Evolutionary conservation across 1,140 invertebrate genomes (phyloP).

Genomic region (Dermatophagoides farinae): DNA sequence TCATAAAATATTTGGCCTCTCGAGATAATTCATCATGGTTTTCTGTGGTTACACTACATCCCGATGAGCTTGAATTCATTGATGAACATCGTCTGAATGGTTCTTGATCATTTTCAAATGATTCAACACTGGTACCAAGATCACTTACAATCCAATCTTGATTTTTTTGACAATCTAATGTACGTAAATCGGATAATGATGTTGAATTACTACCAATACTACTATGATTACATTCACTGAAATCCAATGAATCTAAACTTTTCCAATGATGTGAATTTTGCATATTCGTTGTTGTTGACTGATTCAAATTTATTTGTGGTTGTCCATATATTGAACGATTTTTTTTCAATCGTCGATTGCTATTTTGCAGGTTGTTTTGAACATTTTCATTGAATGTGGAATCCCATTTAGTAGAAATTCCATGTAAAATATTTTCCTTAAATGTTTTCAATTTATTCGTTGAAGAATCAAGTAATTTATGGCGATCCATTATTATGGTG

Average conservation of each 20-base stretch:
- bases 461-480: too few species aligned
- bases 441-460: neutral
- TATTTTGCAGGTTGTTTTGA: neutral
- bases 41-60: conserved; percentile 41
- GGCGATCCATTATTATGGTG: too few species aligned
- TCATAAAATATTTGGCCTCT: conserved; percentile 43
- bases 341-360: conserved; percentile 5
- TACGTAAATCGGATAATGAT: conserved; percentile 13
- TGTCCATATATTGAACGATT: conserved; percentile 20
- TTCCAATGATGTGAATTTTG: conserved; percentile 13
- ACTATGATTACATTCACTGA: conserved; percentile 16
- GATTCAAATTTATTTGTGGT: conserved; percentile 15
- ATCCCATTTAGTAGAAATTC: conserved; percentile 2
- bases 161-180: conserved; percentile 13
- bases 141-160: conserved; percentile 21
- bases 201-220: conserved; percentile 17
- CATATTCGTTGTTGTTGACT: neutral
- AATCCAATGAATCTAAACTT: conserved; percentile 18
- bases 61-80: conserved; percentile 48
- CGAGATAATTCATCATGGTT: conserved; percentile 40
- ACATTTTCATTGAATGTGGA: neutral
- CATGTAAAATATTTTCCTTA: conserved; percentile 8
- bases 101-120: conserved; percentile 29
- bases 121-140: conserved; percentile 35
- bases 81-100: conserved; percentile 31